Conservation (phyloP, 2,888 invertebrate genomes). For the Thyatira batis region DNA sequence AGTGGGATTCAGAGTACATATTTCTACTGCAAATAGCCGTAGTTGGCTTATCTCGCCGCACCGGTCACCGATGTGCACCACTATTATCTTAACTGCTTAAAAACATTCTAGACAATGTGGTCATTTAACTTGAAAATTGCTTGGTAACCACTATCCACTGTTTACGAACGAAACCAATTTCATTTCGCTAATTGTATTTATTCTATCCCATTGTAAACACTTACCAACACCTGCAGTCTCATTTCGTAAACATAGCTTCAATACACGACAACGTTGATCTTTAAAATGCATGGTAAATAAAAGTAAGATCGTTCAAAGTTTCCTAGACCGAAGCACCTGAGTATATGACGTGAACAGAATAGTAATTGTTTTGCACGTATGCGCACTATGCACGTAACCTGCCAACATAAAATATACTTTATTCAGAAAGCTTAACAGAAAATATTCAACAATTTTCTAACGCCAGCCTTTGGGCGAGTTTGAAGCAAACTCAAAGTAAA, state of each 20-base stretch:
- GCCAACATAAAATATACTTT: neutral
- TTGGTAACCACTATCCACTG: neutral
- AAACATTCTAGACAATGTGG: neutral
- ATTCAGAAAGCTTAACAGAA: neutral
- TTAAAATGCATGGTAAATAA: neutral
- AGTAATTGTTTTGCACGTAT: neutral
- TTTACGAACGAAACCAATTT: neutral
- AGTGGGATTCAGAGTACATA: slow-evolving; percentile 10
- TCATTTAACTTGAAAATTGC: neutral
- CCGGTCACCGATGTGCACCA: neutral
- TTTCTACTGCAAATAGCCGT: slow-evolving; percentile 9
- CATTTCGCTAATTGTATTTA: neutral
- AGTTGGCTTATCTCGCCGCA: slow-evolving; percentile 8
- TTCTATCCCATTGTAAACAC: neutral
- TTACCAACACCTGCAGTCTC: neutral
- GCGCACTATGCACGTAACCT: neutral
- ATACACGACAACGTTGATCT: neutral
- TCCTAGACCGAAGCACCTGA: neutral
- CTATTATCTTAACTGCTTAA: neutral
- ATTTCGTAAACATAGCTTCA: neutral
- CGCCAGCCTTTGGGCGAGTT: slow-evolving; percentile 6
- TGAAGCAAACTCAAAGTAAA: slow-evolving; percentile 17
- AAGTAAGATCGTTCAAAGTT: neutral
- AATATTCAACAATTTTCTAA: slow-evolving; percentile 7
- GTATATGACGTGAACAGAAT: neutral